phyloP scores from a whole-genome alignment of 2,797 vertebrate genomes.

The Sebastes miniatus region DNA sequence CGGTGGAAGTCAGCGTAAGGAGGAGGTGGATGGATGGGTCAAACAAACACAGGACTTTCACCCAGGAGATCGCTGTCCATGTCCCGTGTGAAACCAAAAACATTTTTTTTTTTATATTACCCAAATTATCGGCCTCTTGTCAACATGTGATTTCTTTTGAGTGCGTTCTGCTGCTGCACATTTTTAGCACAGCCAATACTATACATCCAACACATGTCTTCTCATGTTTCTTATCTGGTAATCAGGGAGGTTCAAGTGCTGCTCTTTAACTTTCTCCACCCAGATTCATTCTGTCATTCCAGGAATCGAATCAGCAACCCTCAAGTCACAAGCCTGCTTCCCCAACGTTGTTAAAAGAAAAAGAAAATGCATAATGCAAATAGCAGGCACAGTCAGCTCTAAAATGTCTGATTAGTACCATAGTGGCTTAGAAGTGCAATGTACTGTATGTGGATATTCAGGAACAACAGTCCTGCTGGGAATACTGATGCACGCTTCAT shows the following conservation, averaged over 20 bases:
- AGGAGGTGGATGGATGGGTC: too few species aligned
- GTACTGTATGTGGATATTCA: neutral
- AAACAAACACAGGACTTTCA: too few species aligned
- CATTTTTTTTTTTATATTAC: neutral
- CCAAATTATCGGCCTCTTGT: neutral
- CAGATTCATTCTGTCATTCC: neutral
- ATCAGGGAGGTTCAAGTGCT: neutral
- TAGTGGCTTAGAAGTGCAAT: neutral
- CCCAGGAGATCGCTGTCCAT: too few species aligned
- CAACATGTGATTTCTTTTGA: neutral
- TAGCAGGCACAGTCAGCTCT: neutral
- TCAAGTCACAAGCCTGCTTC: neutral
- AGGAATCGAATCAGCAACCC: neutral
- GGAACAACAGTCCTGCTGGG: slow-evolving; percentile 17
- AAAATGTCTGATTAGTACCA: neutral
- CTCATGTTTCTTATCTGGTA: neutral
- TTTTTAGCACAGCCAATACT: neutral
- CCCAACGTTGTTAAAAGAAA: neutral
- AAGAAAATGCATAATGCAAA: neutral
- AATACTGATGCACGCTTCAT: slow-evolving; percentile 17
- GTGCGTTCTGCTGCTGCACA: neutral
- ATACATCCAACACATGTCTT: neutral
- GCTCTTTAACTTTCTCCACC: neutral
- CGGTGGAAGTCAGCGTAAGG: too few species aligned
- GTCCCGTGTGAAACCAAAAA: too few species aligned